These are phyloP conservation scores for Leptothorax acervorum DNA, from an alignment of 2,888 invertebrate species.

Conservation along the genomic window DNA sequence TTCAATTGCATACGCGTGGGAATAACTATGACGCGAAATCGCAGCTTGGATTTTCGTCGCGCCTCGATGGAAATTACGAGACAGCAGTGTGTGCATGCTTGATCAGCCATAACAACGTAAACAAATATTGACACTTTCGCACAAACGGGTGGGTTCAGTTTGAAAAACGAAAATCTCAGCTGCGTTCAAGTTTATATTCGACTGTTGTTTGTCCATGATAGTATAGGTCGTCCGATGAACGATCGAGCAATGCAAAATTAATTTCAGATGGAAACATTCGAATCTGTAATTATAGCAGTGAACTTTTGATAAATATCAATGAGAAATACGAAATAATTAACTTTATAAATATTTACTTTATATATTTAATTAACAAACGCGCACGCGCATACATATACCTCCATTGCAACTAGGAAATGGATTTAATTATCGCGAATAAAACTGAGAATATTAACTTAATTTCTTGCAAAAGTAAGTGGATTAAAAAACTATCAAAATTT, in stretches of 20 bases:
- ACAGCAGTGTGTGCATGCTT: slow-evolving; percentile 46
- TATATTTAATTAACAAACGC: not conserved
- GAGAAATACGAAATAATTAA: slow-evolving; percentile 28
- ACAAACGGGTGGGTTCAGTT: slow-evolving; percentile 48
- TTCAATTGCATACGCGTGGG: slow-evolving; percentile 69
- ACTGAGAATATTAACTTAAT: slow-evolving; percentile 4
- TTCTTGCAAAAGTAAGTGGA: not conserved
- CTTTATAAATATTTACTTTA: slow-evolving; percentile 24
- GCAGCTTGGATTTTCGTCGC: slow-evolving; percentile 46
- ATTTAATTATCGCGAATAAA: slow-evolving; percentile 9
- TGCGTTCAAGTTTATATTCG: slow-evolving; percentile 45
- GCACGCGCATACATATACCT: not conserved
- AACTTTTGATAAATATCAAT: slow-evolving; percentile 4
- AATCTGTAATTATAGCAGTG: slow-evolving; percentile 20
- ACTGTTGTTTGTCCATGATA: slow-evolving; percentile 27
- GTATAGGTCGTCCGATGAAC: not conserved
- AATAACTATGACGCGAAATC: slow-evolving; percentile 59
- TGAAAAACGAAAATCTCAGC: slow-evolving; percentile 58
- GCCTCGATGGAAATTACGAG: slow-evolving; percentile 40
- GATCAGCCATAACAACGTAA: slow-evolving; percentile 55
- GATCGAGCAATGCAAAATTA: slow-evolving; percentile 23
- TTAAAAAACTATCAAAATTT: not conserved
- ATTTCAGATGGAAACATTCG: slow-evolving; percentile 36
- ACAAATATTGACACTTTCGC: slow-evolving; percentile 63
- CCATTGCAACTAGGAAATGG: not conserved